A percentile compares a stretch with the other conserved stretches of the same genome.
Conservation (phyloP, 64 coral and sea anemone genomes). For the Pocillopora verrucosa region DNA sequence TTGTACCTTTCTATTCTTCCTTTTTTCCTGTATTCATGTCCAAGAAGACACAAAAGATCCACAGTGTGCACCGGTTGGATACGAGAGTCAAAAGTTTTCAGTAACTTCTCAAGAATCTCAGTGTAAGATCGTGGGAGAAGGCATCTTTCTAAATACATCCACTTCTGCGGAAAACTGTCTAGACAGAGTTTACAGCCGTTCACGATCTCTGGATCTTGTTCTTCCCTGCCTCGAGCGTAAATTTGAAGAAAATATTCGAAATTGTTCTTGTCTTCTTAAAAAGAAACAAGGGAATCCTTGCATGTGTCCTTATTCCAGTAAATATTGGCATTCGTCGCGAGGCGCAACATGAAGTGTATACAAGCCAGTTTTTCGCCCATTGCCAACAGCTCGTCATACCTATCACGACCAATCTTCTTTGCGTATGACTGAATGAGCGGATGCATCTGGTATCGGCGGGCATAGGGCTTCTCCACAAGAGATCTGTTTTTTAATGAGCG, state of each 20-base stretch:
- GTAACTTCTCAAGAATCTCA: not conserved
- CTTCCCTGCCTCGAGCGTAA: not conserved
- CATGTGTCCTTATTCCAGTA: conserved; percentile 44
- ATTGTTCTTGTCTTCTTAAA: conserved; percentile 18
- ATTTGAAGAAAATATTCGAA: conserved; percentile 19
- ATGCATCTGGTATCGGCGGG: conserved; percentile 20
- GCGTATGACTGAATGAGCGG: conserved; percentile 45
- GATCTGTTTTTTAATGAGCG: conserved; percentile 5
- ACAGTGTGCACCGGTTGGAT: not conserved
- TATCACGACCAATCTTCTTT: not conserved
- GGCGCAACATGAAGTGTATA: conserved; percentile 13
- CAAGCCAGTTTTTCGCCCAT: not conserved
- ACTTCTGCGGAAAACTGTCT: conserved; percentile 1
- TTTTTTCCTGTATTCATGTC: conserved; percentile 35
- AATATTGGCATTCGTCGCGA: not conserved
- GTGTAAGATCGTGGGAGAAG: conserved; percentile 11
- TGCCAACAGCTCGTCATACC: not conserved
- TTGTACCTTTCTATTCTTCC: not conserved
- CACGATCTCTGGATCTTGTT: not conserved
- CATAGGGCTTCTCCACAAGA: not conserved
- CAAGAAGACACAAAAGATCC: conserved; percentile 10
- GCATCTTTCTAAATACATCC: conserved; percentile 20
- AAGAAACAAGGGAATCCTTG: conserved; percentile 35
- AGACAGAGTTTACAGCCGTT: not conserved
- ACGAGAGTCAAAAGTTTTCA: not conserved